A percentile compares a stretch with the other conserved stretches of the same genome.
These are phyloP conservation scores for Muscidifurax raptorellus DNA, from an alignment of 1,140 invertebrate species.

Conservation along the genomic window DNA sequence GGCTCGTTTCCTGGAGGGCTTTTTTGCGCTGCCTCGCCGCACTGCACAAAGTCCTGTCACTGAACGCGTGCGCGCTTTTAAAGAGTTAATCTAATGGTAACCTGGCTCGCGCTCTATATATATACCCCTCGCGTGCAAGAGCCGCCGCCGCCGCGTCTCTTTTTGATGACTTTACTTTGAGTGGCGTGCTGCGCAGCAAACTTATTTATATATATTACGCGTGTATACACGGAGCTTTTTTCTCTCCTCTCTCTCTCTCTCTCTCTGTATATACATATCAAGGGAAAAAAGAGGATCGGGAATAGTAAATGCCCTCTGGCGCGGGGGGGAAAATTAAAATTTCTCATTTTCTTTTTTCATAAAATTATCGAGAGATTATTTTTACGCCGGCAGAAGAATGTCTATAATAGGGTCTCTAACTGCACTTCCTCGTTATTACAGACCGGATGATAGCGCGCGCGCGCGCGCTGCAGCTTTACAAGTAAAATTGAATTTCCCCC, in stretches of 20 bases:
- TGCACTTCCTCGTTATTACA: slow-evolving; percentile 39
- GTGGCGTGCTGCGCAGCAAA: background rate
- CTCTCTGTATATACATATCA: background rate
- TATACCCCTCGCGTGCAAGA: background rate
- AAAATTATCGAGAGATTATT: background rate
- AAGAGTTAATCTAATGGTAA: slow-evolving; percentile 27
- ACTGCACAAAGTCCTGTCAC: slow-evolving; percentile 2
- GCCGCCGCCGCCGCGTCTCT: no score
- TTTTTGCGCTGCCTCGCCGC: slow-evolving; percentile 14
- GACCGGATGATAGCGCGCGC: slow-evolving; percentile 11
- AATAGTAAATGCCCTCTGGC: background rate
- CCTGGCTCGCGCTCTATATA: background rate
- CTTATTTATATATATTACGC: background rate
- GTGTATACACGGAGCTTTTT: background rate
- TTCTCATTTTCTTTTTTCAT: slow-evolving; percentile 2
- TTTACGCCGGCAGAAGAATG: background rate
- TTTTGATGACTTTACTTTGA: background rate
- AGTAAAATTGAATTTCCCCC: slow-evolving; percentile 31
- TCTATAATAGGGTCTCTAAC: slow-evolving; percentile 10
- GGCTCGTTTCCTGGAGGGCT: slow-evolving; percentile 24
- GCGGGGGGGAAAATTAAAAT: background rate
- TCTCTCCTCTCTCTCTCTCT: background rate
- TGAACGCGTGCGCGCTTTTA: background rate
- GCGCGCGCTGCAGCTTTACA: slow-evolving; percentile 7
- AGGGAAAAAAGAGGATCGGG: background rate